Percentiles rank a stretch among this genome's conserved stretches.
Evolutionary conservation across 2,888 invertebrate genomes (phyloP).

Genomic region (Macaria liturata): DNA sequence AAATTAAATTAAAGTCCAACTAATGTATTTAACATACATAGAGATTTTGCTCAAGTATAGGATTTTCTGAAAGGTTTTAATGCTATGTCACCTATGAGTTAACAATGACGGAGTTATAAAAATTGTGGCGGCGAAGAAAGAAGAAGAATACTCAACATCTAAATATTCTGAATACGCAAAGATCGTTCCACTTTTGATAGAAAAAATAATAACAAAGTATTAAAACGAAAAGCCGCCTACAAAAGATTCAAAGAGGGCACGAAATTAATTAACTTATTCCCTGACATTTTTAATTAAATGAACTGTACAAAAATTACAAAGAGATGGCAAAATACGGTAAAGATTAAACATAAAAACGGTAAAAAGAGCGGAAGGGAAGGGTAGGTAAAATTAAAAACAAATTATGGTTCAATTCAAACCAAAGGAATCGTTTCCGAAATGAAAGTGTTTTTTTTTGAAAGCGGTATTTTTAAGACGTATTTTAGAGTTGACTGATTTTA

Average conservation of each 20-base stretch:
- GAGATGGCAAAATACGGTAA: conserved; percentile 27
- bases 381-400: conserved; percentile 35
- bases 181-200: no score
- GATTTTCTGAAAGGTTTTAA: no score
- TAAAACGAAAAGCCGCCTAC: not conserved
- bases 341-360: conserved; percentile 25
- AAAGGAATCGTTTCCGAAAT: conserved; percentile 12
- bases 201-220: not conserved
- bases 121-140: no score
- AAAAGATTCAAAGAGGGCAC: not conserved
- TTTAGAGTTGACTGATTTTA: no score
- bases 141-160: no score
- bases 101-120: no score
- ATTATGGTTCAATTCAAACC: conserved; percentile 30
- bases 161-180: no score
- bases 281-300: conserved; percentile 30
- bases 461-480: no score
- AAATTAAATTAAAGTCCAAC: no score
- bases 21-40: no score
- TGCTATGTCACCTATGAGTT: no score
- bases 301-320: conserved; percentile 26
- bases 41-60: no score
- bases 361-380: conserved; percentile 20
- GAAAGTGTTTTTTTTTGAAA: conserved; percentile 17
- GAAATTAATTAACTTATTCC: conserved; percentile 19